Evolutionary conservation across 1,140 invertebrate species (phyloP).

Genomic region (Antheraea mylitta): DNA sequence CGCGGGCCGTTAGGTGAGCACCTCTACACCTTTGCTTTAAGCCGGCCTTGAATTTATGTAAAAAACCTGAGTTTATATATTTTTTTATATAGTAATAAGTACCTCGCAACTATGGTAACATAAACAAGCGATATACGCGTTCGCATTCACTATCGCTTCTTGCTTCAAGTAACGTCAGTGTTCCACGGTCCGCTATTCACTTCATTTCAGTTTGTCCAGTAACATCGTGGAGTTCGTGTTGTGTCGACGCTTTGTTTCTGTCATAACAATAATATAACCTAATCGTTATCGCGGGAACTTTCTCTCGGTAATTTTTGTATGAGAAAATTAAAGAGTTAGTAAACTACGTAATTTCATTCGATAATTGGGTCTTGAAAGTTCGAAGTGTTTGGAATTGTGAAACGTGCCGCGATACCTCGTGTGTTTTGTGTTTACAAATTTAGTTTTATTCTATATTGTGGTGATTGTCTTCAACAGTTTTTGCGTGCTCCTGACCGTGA

Average conservation of each 20-base stretch:
- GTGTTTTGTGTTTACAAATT: conserved; percentile 64
- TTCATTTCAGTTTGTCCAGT: conserved; percentile 49
- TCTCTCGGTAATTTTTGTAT: conserved; percentile 5
- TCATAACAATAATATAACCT: conserved; percentile 58
- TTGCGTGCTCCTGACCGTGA: conserved; percentile 50
- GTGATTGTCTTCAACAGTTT: conserved; percentile 38
- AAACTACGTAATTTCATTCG: neutral
- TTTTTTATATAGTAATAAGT: neutral
- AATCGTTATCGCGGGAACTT: conserved; percentile 39
- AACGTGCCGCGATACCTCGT: conserved; percentile 24
- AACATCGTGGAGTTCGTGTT: conserved; percentile 46
- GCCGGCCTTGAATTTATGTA: too few relatives aligned
- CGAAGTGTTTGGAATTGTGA: conserved; percentile 4
- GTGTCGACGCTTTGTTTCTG: conserved; percentile 39
- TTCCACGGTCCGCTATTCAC: conserved; percentile 48
- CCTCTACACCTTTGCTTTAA: too few relatives aligned
- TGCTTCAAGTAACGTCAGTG: conserved; percentile 18
- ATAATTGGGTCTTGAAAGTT: neutral
- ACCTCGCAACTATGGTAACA: too few relatives aligned
- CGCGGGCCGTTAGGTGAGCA: too few relatives aligned
- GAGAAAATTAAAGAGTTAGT: neutral
- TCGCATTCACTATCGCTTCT: neutral
- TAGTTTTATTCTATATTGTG: conserved; percentile 57
- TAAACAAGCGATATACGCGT: neutral
- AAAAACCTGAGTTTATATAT: too few relatives aligned